Base-by-base conservation (phyloP, 2,113 vertebrate species). In the Falco punctatus region DNA sequence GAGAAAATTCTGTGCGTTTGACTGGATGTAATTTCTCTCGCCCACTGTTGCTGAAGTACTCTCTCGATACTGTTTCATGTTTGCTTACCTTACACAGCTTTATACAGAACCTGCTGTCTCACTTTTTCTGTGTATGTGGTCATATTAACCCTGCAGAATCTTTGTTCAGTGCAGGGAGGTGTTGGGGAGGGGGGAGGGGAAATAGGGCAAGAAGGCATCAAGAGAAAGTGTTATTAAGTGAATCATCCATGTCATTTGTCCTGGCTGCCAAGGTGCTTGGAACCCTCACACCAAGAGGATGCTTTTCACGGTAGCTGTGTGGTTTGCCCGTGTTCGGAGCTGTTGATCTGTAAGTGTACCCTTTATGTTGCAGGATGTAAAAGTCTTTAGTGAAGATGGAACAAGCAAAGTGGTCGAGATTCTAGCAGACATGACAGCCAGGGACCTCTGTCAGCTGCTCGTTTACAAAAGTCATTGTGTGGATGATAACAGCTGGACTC, bases 391-490 rank as follows among this genome's bases (percentile, higher is more conserved):
- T 95, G 99, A 99, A 98, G 99, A 99, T 92, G 99, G 99, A 89
- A 98, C 99, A 78, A 98, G 99, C 97, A 99, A 99, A 98, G 99
- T 99, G 95, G 98, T 99, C 98, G 99, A 99, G 98, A 99, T 99
- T 95, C 98, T 99, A 65, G 98, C 99, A 40, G 99, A 99, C 98
- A 99, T 99, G 99, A 99, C 99, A 22, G 99, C 99, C 98, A 98
- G 99, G 97, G 99, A 99, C 98, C 98, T 99, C 96, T 99, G 99
- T 98, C 99, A 99, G 97, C 97, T 99, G 96, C 98, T 99, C 97
- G 98, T 99, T 95, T 99, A 99, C 98, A 99, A 99, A 97, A 99
- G 98, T 98, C 99, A 99, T 98, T 99, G 99, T 98, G 98, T 99
- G 98, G 99, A 99, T 94, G 99, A 99, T 98, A 99, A 99, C 98